Base-by-base conservation (phyloP, 2,113 vertebrate genomes). In the Alectura lathami region DNA sequence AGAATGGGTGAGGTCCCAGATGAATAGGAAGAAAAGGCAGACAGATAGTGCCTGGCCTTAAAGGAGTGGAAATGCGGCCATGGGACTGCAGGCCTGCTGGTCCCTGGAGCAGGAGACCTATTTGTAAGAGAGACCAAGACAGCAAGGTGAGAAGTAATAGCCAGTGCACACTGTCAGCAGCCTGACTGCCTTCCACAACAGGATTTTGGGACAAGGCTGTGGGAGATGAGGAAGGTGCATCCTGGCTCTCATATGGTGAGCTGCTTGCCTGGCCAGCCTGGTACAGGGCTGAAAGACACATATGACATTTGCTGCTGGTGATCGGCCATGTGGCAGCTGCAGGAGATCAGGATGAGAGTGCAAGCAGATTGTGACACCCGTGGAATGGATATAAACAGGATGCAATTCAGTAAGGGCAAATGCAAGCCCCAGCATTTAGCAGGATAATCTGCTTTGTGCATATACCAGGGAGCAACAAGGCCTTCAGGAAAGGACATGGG, bases 371-470 rank as follows among this genome's bases (percentile, higher is more conserved):
- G 45, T 66, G 92, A 76, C 50, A 26, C 21, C 50, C 63, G 57
- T 74, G 79, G 89, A 93, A 73, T 62, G 36, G 57, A 66, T 85
- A 86, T 83, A 88, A 94, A 93, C 59, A 91, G 68, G 59, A 91
- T 88, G 72, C 54, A 86, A 69, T 70, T 94, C 36, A 11, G 68
- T 77, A 86, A 67, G 34, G 76, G 15, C 54, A 90, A 74, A 53
- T 32, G 40, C 59, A 84, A 84, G 40, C 36, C 78, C 62, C 17
- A 50, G 64, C 30, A 48, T 36, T 64, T 42, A 56, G 76, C 45
- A 76, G 59, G 45, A 53, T 80, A 69, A 89, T 94, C 57, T 56
- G 30, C 70, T 64, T 14, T 48, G 20, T 36, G 18, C n/a, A 42
- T 72, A 34, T 42, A 69, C 30, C 60, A 76, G 50, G 20, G 43